These are phyloP conservation scores for Catamblyrhynchus diadema DNA, from an alignment of 2,797 vertebrate genomes.

Conservation along the genomic window DNA sequence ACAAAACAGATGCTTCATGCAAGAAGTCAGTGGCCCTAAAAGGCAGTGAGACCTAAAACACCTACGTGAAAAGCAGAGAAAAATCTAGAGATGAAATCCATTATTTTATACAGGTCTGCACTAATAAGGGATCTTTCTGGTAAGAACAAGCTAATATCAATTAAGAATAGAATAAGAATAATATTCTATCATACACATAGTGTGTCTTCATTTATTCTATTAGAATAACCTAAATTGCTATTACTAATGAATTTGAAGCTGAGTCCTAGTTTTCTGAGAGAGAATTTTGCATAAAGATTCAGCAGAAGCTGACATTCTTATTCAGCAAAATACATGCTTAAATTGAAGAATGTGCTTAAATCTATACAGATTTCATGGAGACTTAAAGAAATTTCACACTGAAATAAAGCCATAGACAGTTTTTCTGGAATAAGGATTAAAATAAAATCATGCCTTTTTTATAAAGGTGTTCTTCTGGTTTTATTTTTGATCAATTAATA, in stretches of 20 bases:
- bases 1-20: background rate
- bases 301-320: background rate
- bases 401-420: background rate
- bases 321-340: background rate
- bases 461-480: background rate
- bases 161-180: background rate
- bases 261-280: background rate
- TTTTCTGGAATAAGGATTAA: background rate
- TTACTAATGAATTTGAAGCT: slow-evolving; percentile 24
- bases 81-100: background rate
- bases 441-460: background rate
- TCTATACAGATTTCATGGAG: background rate
- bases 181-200: background rate
- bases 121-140: background rate
- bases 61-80: background rate
- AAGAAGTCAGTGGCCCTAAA: background rate
- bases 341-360: slow-evolving; percentile 7
- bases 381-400: background rate
- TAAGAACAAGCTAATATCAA: background rate
- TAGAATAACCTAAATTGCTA: slow-evolving; percentile 1
- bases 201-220: background rate
- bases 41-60: background rate
- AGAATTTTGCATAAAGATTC: background rate
- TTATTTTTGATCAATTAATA: background rate
- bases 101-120: background rate